Evolutionary conservation across 2,113 vertebrate genomes (phyloP).

Genomic region (Charina bottae): DNA sequence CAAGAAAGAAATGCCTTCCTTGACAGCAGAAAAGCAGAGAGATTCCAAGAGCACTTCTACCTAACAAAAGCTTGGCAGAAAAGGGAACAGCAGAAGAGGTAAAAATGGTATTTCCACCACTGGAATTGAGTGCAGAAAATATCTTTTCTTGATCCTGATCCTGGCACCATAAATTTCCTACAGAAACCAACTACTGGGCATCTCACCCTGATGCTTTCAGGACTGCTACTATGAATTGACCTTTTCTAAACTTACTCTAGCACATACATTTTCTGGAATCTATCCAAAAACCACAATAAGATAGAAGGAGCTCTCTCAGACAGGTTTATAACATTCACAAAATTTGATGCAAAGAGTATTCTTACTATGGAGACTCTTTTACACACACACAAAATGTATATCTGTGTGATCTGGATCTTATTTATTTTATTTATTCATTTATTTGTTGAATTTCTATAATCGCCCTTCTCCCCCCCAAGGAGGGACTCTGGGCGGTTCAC

Average conservation of each 20-base stretch:
- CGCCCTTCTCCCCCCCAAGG: too few species aligned
- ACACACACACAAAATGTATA: not conserved
- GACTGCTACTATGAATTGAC: not conserved
- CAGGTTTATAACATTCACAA: not conserved
- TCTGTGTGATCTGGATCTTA: not conserved
- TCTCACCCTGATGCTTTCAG: not conserved
- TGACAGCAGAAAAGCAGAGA: too few species aligned
- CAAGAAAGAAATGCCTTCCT: too few species aligned
- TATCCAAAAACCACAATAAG: not conserved
- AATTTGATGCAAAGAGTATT: not conserved
- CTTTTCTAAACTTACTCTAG: not conserved
- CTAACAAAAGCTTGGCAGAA: too few species aligned
- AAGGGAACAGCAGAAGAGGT: too few species aligned
- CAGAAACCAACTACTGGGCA: not conserved
- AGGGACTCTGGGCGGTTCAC: too few species aligned
- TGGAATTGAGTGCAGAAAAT: not conserved
- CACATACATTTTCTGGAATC: not conserved
- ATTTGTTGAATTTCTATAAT: too few species aligned
- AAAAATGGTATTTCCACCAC: too few species aligned
- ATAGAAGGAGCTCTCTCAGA: not conserved
- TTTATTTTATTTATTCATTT: too few species aligned
- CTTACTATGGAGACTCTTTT: not conserved
- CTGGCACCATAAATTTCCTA: not conserved
- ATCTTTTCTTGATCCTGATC: not conserved
- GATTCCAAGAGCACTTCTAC: too few species aligned